phyloP scores from a whole-genome alignment of 2,113 vertebrate genomes.

The Barnardius zonarius region DNA sequence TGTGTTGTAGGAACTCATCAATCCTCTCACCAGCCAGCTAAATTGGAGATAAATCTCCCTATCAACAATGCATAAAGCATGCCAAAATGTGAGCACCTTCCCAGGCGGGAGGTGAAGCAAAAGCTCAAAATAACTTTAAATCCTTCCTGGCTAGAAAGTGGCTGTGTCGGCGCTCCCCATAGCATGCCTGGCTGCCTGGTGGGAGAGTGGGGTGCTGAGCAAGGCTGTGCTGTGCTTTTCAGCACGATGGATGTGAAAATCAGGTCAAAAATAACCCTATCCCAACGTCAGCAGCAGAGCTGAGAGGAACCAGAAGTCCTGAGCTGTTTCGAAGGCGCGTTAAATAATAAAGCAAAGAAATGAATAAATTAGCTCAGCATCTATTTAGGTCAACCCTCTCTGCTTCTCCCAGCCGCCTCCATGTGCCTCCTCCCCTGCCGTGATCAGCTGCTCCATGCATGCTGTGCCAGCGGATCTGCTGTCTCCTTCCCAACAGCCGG shows the following conservation, averaged over 20 bases:
- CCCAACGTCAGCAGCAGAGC: not conserved
- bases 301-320: conserved; percentile 45
- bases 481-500: not conserved
- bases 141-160: not conserved
- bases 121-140: conserved; percentile 8
- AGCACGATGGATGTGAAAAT: not conserved
- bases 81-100: conserved; percentile 15
- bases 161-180: not conserved
- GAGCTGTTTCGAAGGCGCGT: not conserved
- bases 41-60: not conserved
- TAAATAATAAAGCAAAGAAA: conserved; percentile 51
- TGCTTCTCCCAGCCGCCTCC: not conserved
- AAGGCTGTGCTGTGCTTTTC: not conserved
- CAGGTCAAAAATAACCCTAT: conserved; percentile 27
- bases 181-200: not conserved
- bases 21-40: not conserved
- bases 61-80: not conserved
- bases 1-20: not conserved
- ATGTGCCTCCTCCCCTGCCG: not conserved
- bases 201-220: not conserved
- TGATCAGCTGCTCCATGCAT: not conserved
- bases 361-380: conserved; percentile 52
- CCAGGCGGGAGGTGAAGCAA: not conserved
- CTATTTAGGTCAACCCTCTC: conserved; percentile 56
- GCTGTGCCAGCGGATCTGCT: not conserved